These are phyloP conservation scores for Coelinius sp. DNA, from an alignment of 2,888 invertebrate genomes.

Conservation along the genomic window DNA sequence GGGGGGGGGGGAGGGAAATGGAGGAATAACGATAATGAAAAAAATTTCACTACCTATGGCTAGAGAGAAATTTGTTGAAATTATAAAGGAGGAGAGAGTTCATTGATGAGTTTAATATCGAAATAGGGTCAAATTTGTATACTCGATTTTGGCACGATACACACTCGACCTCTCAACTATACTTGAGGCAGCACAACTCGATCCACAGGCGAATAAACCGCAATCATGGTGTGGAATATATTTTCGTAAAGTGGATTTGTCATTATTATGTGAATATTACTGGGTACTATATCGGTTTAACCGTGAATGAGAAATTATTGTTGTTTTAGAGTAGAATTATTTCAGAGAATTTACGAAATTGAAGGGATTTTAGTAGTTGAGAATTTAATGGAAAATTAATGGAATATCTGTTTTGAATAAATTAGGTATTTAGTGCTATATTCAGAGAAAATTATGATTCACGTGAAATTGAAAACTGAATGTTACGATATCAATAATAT, in stretches of 20 bases:
- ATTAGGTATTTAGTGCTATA: too few relatives aligned
- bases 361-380: too few relatives aligned
- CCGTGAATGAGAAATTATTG: not conserved
- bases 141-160: not conserved
- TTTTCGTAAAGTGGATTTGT: not conserved
- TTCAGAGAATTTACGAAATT: too few relatives aligned
- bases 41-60: not conserved
- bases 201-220: conserved; percentile 16
- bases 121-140: conserved; percentile 7
- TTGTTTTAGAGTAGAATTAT: too few relatives aligned
- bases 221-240: conserved; percentile 1
- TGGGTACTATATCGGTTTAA: not conserved
- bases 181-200: conserved; percentile 3
- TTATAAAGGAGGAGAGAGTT: not conserved
- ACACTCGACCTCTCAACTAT: conserved; percentile 19
- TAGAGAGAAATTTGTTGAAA: not conserved
- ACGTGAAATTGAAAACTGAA: too few relatives aligned
- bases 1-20: not conserved
- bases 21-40: not conserved
- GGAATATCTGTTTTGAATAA: too few relatives aligned
- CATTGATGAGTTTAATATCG: not conserved
- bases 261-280: not conserved
- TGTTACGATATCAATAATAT: too few relatives aligned
- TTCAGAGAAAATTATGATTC: too few relatives aligned
- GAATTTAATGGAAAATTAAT: too few relatives aligned